Evolutionary conservation across 2,888 invertebrate genomes (phyloP), one percentile per base, ranked within the genome.

Genomic region (Cryptophagus acutangulus): DNA sequence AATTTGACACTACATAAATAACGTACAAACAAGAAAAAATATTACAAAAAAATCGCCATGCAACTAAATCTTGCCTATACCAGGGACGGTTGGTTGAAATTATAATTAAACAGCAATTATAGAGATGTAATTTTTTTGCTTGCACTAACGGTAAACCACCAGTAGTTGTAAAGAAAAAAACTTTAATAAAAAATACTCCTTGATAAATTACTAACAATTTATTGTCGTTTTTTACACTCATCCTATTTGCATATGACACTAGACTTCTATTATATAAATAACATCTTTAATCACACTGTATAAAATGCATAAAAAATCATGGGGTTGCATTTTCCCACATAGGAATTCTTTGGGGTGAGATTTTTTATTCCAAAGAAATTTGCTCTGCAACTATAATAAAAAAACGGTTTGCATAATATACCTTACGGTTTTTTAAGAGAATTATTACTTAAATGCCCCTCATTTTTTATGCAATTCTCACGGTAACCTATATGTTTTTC

Each of bases 201-300:
- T 26, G 63, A 65, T 61, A 67, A 65, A 67, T 66, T 61, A 59
- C 58, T 48, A 37, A 59, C 55, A 54, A 67, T 66, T 63, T 65
- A 67, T 64, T 16, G 10, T 13, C 26, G 16, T 6, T 25, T 25
- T 25, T 36, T 14, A n/a, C 29, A 4, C n/a, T 17, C 13, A 4
- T 14, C 17, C 18, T 13, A 37, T 37, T 37, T 37, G 28, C 37
- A 37, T 37, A 37, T 17, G 17, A 37, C 26, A 20, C 20, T 5
- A 26, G n/a, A 26, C 26, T 12, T 4, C n/a, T 8, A 16, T 10
- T 12, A 16, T 16, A 34, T 34, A 34, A 20, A 34, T 34, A 34
- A 20, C 18, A 20, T 30, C 15, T 28, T 37, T 26, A 26, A 26
- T 26, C 26, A 26, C 26, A 12, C 12, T 26, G 26, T n/a, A 26